Evolutionary conservation across 2,888 invertebrate genomes (phyloP).

Genomic region (Elysia crispata): DNA sequence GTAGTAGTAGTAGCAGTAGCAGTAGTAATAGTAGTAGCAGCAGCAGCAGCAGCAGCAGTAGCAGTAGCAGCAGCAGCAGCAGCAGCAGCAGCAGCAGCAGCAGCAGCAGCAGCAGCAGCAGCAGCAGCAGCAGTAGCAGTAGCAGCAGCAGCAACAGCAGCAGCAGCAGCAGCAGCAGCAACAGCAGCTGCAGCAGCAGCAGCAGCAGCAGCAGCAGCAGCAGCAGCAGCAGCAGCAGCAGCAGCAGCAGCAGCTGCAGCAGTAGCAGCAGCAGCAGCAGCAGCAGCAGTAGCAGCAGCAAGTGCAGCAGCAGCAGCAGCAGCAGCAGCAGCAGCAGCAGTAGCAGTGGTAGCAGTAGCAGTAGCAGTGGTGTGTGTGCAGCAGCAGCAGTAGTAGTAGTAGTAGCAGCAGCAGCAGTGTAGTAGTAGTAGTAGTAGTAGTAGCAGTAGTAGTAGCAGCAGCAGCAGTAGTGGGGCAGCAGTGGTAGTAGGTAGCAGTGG

Average conservation of each 20-base stretch:
- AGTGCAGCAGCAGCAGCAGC: too few species aligned
- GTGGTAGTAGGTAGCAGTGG: too few species aligned
- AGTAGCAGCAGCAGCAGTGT: too few species aligned
- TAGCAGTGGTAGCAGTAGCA: conserved; percentile 29
- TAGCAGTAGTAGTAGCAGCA: conserved; percentile 35
- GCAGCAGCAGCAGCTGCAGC: too few species aligned
- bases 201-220: too few species aligned
- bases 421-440: conserved; percentile 26
- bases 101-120: background rate
- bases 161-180: too few species aligned
- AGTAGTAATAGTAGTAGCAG: conserved; percentile 30
- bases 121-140: too few species aligned
- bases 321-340: conserved; percentile 18
- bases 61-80: conserved; percentile 5
- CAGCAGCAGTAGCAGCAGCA: too few species aligned
- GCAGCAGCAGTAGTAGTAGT: background rate
- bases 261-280: too few species aligned
- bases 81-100: conserved; percentile 20
- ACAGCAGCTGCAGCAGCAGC: too few species aligned
- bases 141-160: background rate
- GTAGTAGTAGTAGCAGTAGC: conserved; percentile 27
- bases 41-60: conserved; percentile 11
- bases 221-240: too few species aligned
- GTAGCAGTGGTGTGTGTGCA: too few species aligned
- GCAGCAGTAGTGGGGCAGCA: conserved; percentile 43